These are phyloP conservation scores for Thaumatotibia leucotreta DNA, from an alignment of 1,140 invertebrate genomes.

Conservation along the genomic window DNA sequence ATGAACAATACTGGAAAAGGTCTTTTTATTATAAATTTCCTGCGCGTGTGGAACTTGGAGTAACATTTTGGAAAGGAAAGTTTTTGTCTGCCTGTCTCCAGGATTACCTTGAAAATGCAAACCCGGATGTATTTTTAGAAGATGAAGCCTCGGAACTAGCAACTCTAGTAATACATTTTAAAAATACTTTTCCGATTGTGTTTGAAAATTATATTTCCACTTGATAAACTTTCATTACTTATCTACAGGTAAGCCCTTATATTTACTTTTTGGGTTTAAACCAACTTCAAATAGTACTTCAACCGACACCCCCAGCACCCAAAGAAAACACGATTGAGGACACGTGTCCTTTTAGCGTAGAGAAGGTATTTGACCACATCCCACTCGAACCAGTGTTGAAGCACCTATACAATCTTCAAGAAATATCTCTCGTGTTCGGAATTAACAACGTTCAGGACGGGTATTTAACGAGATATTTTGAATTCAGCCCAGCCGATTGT, in stretches of 20 bases:
- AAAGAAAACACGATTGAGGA: conserved; percentile 47
- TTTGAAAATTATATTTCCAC: background rate
- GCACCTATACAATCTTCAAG: conserved; percentile 57
- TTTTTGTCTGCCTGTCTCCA: conserved; percentile 61
- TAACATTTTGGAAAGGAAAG: conserved; percentile 65
- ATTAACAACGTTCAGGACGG: conserved; percentile 49
- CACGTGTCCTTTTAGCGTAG: conserved; percentile 50
- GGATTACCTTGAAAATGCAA: conserved; percentile 64
- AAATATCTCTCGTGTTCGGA: conserved; percentile 65
- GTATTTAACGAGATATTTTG: conserved; percentile 59
- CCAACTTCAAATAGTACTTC: conserved; percentile 60
- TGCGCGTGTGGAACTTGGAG: conserved; percentile 39
- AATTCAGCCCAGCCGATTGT: conserved; percentile 61
- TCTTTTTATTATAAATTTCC: conserved; percentile 57
- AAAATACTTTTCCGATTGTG: background rate
- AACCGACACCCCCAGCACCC: conserved; percentile 42
- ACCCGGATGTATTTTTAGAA: conserved; percentile 64
- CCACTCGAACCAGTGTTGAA: conserved; percentile 53
- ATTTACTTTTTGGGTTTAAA: conserved; percentile 55
- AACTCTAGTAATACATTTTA: conserved; percentile 41
- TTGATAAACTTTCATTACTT: background rate
- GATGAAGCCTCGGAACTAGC: conserved; percentile 58
- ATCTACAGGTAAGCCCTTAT: conserved; percentile 61
- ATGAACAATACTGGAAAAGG: conserved; percentile 69
- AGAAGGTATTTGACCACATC: conserved; percentile 63